A percentile compares a stretch with the other conserved stretches of the same genome.
phyloP scores from a whole-genome alignment of 2,888 invertebrate genomes.

The Drosophila birchii region DNA sequence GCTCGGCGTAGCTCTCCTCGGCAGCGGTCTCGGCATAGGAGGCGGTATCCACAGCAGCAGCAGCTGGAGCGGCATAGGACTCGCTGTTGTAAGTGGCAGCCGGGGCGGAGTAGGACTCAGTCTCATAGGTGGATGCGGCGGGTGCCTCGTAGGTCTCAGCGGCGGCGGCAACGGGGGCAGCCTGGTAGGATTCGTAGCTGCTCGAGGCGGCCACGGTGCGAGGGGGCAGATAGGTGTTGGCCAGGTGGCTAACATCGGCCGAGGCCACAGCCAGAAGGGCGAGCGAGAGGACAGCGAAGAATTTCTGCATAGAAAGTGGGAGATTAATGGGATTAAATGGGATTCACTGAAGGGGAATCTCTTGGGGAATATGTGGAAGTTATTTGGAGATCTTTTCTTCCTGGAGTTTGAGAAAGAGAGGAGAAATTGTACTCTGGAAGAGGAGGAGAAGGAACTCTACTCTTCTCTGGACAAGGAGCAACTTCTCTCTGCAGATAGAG shows the following conservation, averaged over 20 bases:
- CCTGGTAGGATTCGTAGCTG: slow-evolving; percentile 45
- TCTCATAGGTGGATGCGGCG: slow-evolving; percentile 39
- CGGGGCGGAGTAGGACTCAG: slow-evolving; percentile 46
- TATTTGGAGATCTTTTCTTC: background rate
- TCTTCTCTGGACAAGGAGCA: background rate
- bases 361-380: background rate
- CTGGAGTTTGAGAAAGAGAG: background rate
- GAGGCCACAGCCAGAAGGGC: slow-evolving; percentile 65
- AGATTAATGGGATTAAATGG: background rate
- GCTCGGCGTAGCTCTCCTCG: slow-evolving; percentile 31
- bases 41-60: slow-evolving; percentile 27
- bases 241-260: slow-evolving; percentile 70
- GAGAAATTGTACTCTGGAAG: background rate
- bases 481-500: background rate
- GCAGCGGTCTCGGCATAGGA: slow-evolving; percentile 17
- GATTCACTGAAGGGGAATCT: background rate
- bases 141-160: slow-evolving; percentile 39
- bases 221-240: slow-evolving; percentile 67
- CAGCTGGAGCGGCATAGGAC: slow-evolving; percentile 46
- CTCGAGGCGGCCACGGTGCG: slow-evolving; percentile 36
- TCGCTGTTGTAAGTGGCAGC: slow-evolving; percentile 36
- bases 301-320: slow-evolving; percentile 47
- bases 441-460: background rate
- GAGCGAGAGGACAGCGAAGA: slow-evolving; percentile 60
- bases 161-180: slow-evolving; percentile 24